Evolutionary conservation across 2,888 invertebrate genomes (phyloP).

Genomic region (Lottia gigantea): DNA sequence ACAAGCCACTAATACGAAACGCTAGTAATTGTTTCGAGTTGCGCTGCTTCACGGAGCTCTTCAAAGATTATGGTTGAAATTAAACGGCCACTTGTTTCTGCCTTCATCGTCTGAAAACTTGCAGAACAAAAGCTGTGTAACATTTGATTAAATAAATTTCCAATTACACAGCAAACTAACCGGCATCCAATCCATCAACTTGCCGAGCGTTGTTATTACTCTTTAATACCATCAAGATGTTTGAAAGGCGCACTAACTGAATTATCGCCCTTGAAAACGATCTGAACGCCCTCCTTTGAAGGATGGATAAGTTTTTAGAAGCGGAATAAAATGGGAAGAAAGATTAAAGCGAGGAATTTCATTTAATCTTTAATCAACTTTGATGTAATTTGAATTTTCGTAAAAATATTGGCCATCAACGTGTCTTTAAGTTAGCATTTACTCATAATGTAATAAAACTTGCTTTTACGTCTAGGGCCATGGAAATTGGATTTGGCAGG

Average conservation of each 20-base stretch:
- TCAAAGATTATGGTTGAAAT: slow-evolving; percentile 33
- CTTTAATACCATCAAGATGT: slow-evolving; percentile 37
- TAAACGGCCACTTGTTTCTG: slow-evolving; percentile 34
- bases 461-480: slow-evolving; percentile 12
- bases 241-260: slow-evolving; percentile 26
- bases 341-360: slow-evolving; percentile 1
- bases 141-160: slow-evolving; percentile 59
- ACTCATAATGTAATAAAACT: slow-evolving; percentile 20
- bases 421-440: slow-evolving; percentile 22
- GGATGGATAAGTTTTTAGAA: neutral
- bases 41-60: slow-evolving; percentile 27
- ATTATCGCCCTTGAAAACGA: slow-evolving; percentile 19
- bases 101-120: slow-evolving; percentile 31
- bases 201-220: slow-evolving; percentile 33
- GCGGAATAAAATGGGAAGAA: slow-evolving; percentile 10
- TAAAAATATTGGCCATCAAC: slow-evolving; percentile 21
- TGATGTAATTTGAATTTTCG: slow-evolving; percentile 24
- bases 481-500: slow-evolving; percentile 15
- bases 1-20: slow-evolving; percentile 31
- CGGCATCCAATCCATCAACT: slow-evolving; percentile 59
- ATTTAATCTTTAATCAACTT: slow-evolving; percentile 21
- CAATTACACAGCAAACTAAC: slow-evolving; percentile 50
- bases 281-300: slow-evolving; percentile 15
- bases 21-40: slow-evolving; percentile 32
- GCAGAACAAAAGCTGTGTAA: slow-evolving; percentile 37